Base-by-base conservation (phyloP, 1,140 invertebrate species). In the Adoxophyes honmai region DNA sequence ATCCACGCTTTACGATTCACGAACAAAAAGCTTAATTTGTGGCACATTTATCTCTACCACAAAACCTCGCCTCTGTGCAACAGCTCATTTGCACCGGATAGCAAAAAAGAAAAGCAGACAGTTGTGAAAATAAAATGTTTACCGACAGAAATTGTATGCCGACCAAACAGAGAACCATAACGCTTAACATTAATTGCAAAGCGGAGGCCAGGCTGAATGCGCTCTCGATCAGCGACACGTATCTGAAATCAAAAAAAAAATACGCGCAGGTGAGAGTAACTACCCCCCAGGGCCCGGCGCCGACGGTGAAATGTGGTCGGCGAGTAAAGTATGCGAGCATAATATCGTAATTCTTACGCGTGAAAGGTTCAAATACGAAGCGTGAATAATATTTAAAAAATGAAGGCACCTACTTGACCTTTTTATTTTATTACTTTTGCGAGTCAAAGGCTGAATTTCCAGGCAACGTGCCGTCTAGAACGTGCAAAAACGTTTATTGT, bases 141-240 rank as follows among this genome's bases (percentile, higher is more conserved):
- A 88, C 87, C 62, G 86, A 89, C 44, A 89, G 70, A 70, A 89
- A 83, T 55, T 88, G 78, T 13, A 89, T 73, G 35, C 87, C 87
- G 5, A 89, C 75, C 48, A 89, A 65, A 62, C 87, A 89, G 0
- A 89, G 76, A 0, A 89, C 87, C 78, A 88, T 87, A 1, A 81
- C 87, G 61, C 87, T 89, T 28, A 89, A 60, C 86, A 88, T 88
- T 57, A 89, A 87, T 61, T 89, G 86, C 28, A 88, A 55, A 18
- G 78, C 83, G n/a, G 87, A 88, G n/a, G 84, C 83, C 34, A 88
- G 65, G 60, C 87, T 89, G 57, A 88, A 89, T 5, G 87, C 81
- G 48, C 71, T 75, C 59, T 88, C 83, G 18, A 89, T 83, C 82
- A 88, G 79, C 4, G 80, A 76, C 16, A 88, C 79, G 63, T 89